Evolutionary conservation across 2,113 vertebrate genomes (phyloP).

Genomic region (Pandion haliaetus): DNA sequence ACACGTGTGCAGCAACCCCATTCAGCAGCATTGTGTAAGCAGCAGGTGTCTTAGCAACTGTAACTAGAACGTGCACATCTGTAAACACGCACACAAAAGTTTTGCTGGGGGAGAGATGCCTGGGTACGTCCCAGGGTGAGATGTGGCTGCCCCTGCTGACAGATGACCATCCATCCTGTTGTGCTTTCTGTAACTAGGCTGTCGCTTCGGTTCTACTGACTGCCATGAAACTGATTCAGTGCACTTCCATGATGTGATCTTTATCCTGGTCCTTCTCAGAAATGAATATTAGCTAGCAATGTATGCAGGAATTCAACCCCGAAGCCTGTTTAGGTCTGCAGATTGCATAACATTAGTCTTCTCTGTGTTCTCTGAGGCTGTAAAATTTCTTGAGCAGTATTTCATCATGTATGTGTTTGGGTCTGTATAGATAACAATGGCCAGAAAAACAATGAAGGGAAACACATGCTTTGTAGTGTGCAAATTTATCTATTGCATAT

Average conservation of each 20-base stretch:
- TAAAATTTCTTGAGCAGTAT: neutral
- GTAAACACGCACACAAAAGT: neutral
- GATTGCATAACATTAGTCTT: neutral
- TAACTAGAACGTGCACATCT: neutral
- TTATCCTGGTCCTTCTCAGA: neutral
- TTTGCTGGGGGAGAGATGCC: neutral
- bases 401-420: neutral
- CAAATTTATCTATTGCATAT: neutral
- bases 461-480: neutral
- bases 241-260: neutral
- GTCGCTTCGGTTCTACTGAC: neutral
- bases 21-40: neutral
- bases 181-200: neutral
- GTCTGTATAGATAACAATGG: neutral
- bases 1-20: neutral
- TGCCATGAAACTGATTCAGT: neutral
- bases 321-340: neutral
- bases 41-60: neutral
- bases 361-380: neutral
- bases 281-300: neutral
- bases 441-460: neutral
- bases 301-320: neutral
- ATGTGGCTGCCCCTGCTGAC: neutral
- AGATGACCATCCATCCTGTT: fast-evolving
- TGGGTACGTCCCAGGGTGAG: neutral